A percentile compares a stretch with the other conserved stretches of the same genome.
Conservation (phyloP, 2,888 invertebrate species). For the Drosophila formosana region DNA sequence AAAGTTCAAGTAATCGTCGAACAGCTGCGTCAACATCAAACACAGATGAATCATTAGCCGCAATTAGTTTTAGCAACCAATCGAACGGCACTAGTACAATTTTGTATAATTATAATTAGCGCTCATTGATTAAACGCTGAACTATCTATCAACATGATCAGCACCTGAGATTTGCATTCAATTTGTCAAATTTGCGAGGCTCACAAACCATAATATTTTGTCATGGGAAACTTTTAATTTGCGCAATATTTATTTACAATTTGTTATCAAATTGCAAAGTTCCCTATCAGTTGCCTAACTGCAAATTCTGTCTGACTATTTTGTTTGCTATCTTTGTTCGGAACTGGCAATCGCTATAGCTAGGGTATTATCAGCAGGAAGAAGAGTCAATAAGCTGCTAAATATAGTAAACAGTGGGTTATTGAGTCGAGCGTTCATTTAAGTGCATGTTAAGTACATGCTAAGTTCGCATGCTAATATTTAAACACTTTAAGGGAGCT, state of each 20-base stretch:
- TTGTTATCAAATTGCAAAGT: constrained; percentile 25
- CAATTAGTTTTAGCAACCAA: constrained; percentile 31
- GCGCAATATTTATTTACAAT: constrained; percentile 18
- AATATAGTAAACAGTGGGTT: background rate
- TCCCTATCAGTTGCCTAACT: constrained; percentile 12
- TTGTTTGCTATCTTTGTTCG: constrained; percentile 4
- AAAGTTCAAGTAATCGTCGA: constrained; percentile 39
- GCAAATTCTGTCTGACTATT: constrained; percentile 10
- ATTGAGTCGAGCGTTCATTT: background rate
- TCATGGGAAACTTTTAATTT: constrained; percentile 17
- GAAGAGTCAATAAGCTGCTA: constrained; percentile 3
- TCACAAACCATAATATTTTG: constrained; percentile 16
- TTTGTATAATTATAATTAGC: constrained; percentile 22
- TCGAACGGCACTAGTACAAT: constrained; percentile 8
- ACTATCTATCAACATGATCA: constrained; percentile 16
- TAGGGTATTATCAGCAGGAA: constrained; percentile 15
- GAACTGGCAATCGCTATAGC: constrained; percentile 1
- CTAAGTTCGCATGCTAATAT: background rate
- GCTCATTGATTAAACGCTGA: constrained; percentile 23
- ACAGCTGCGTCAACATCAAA: constrained; percentile 20
- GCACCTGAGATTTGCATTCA: constrained; percentile 5
- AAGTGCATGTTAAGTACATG: background rate
- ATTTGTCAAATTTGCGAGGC: constrained; percentile 10
- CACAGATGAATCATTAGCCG: constrained; percentile 50
- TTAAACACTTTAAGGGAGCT: background rate